Base-by-base conservation (phyloP, 2,888 invertebrate genomes). In the Spialia ferax region DNA sequence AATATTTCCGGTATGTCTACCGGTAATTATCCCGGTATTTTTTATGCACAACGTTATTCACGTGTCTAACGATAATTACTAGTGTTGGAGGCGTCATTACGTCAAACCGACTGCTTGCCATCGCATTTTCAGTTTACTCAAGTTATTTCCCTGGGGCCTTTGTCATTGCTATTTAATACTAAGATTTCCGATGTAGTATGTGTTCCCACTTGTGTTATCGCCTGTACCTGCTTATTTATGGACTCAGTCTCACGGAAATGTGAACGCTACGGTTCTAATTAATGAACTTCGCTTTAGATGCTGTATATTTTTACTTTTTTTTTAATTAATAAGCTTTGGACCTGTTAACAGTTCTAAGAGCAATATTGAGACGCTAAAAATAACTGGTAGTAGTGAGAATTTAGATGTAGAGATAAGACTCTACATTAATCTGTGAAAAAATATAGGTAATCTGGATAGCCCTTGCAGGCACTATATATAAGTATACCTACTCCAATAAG, bases 21-120 rank as follows among this genome's bases (percentile, higher is more conserved):
- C 13, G 13, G 35, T 35, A 35, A 13, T 35, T 35, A 35, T 57
- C 57, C 57, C 64, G 64, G 64, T 56, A 50, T 64, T 55, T 64
- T 77, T 81, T 75, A 78, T 76, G 77, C 77, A 82, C 79, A 77
- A 81, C 79, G 79, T 76, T 78, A 74, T 74, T 77, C 79, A 80
- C 79, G 77, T 77, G 82, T 87, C 85, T 88, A 88, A 88, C 82
- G 81, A 87, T 88, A 88, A 89, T 89, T 86, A 88, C 82, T 85
- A 88, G 77, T 75, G 78, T 76, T 75, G 75, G 74, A 75, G 75
- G 76, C 75, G 74, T 77, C 74, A 79, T 78, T 77, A 77, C 78
- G 77, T 77, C 76, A 75, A 77, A 77, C 76, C 75, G 77, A 71
- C 78, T 78, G 79, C 79, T 79, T 79, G 78, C 79, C 69, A 70